Base-by-base conservation (phyloP, 2,797 vertebrate genomes). In the Poecilia picta region DNA sequence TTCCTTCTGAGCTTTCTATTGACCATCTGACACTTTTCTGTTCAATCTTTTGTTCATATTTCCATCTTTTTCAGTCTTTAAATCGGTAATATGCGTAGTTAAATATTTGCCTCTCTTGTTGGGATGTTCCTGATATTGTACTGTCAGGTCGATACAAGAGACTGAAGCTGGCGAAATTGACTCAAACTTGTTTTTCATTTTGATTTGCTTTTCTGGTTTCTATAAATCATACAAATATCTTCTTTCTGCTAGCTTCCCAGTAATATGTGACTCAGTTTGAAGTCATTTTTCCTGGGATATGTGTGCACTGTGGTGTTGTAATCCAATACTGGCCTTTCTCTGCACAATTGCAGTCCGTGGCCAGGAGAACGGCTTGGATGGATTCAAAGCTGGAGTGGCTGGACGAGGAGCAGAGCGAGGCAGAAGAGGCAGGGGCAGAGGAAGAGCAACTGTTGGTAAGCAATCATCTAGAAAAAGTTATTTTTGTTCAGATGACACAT, bases 351-450 rank as follows among this genome's bases (percentile, higher is more conserved):
- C 86, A 99, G 98, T 98, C 93, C 97, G 98, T 68, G 98, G 98
- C 83, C 98, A 99, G 94, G 98, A 99, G 93, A 99, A 99, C 16
- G 98, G 98, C 73, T 87, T 99, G 76, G 98, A 99, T 46, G 97
- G 96, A 47, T 91, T 94, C 39, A 99, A 98, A 92, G 94, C 94
- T 76, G 98, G 96, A 43, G 86, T 97, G 18, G 95, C 95, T 41
- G 97, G 97, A 86, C 95, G 98, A 96, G 97, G 97, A 82, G 96
- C 96, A 8, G 98, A 99, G 91, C 95, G 98, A 91, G 98, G 98
- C 71, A 96, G 98, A 78, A 94, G 98, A 81, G 98, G 97, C 75
- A 96, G 98, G 83, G 98, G 98, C 85, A 95, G 98, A 96, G 98
- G 98, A 95, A 96, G 98, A 97, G 98, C 92, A 59, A 57, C 91